Conservation (phyloP, 2,113 vertebrate species). For the Pogonocichla stellata region DNA sequence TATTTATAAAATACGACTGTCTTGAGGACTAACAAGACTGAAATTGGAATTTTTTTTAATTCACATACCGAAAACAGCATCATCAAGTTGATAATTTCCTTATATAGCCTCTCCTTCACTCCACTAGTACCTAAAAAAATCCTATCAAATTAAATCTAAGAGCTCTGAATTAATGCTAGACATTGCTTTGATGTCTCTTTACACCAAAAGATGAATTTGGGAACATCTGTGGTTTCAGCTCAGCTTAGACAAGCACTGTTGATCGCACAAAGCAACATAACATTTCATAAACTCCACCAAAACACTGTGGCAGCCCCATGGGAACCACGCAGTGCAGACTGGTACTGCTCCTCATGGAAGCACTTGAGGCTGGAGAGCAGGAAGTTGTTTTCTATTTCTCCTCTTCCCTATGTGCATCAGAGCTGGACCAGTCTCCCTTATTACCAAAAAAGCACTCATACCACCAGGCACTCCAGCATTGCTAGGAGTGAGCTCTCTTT, state of each 20-base stretch:
- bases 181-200: neutral
- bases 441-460: neutral
- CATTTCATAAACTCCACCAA: neutral
- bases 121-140: neutral
- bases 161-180: neutral
- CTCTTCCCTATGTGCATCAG: neutral
- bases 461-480: neutral
- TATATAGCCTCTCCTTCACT: neutral
- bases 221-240: neutral
- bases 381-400: neutral
- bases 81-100: neutral
- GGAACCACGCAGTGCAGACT: rapidly evolving
- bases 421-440: neutral
- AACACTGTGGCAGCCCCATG: rapidly evolving
- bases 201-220: neutral
- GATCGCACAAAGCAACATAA: neutral
- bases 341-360: neutral
- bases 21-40: neutral
- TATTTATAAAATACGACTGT: neutral
- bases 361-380: neutral
- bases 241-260: neutral
- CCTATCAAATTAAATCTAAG: neutral
- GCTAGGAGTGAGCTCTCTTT: neutral
- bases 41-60: neutral
- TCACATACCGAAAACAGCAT: neutral